phyloP scores from a whole-genome alignment of 2,113 vertebrate species.

The Nibea albiflora region DNA sequence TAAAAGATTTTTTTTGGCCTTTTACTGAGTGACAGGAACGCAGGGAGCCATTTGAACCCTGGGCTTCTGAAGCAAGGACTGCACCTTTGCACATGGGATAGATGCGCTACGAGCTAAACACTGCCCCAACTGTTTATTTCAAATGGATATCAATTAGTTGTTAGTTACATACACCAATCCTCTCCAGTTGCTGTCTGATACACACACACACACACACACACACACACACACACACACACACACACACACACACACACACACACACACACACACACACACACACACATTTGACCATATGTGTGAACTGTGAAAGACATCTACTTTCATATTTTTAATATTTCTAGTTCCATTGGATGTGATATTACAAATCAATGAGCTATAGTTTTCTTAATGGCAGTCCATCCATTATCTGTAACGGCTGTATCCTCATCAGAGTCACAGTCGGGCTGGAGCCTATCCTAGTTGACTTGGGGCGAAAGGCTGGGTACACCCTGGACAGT shows the following conservation, averaged over 20 bases:
- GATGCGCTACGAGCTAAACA: too few relatives aligned
- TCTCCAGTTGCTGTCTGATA: neutral
- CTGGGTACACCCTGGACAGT: too few relatives aligned
- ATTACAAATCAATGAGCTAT: neutral
- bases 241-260: neutral
- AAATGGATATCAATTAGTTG: neutral
- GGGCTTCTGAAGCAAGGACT: too few relatives aligned
- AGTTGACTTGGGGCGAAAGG: too few relatives aligned
- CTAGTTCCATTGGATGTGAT: neutral
- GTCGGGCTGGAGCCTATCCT: too few relatives aligned
- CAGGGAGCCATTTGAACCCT: too few relatives aligned
- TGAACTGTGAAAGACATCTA: neutral
- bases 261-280: neutral
- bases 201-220: neutral
- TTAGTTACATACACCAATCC: neutral
- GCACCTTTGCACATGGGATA: too few relatives aligned
- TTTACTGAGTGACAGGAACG: too few relatives aligned
- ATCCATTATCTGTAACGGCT: too few relatives aligned
- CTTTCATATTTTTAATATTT: neutral
- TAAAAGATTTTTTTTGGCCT: too few relatives aligned
- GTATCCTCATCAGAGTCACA: too few relatives aligned
- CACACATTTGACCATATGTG: neutral
- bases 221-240: neutral
- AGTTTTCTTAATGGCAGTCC: neutral
- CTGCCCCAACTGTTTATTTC: neutral